Conservation (phyloP, 2,113 vertebrate species). For the Tichodroma muraria region DNA sequence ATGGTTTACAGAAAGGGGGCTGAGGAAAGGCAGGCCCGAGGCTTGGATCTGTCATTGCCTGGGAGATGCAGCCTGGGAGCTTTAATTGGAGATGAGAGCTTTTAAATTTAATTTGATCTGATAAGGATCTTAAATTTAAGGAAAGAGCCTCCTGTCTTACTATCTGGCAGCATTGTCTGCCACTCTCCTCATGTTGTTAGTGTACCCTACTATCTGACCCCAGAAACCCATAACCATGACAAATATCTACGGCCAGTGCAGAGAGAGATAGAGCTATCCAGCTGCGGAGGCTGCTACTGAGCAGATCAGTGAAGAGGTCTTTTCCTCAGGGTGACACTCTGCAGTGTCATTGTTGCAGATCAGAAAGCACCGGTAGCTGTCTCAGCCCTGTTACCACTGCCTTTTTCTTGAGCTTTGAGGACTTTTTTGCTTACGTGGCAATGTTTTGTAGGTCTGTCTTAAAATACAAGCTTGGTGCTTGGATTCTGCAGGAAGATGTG, state of each 20-base stretch:
- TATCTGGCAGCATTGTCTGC: not conserved
- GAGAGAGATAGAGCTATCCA: no score
- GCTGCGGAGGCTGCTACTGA: not conserved
- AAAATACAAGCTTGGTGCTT: not conserved
- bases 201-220: not conserved
- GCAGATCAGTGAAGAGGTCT: not conserved
- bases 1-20: not conserved
- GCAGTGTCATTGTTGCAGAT: not conserved
- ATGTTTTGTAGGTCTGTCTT: not conserved
- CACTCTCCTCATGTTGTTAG: not conserved
- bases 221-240: not conserved
- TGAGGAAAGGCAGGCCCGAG: not conserved
- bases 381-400: not conserved
- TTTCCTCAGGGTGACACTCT: not conserved
- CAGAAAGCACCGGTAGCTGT: not conserved
- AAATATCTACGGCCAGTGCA: not conserved
- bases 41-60: not conserved
- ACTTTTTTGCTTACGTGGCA: not conserved
- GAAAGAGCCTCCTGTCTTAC: not conserved
- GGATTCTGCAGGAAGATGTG: not conserved
- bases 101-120: constrained; percentile 34
- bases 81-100: constrained; percentile 19
- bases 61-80: not conserved
- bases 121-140: not conserved
- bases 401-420: not conserved